A percentile compares a stretch with the other conserved stretches of the same genome.
These are phyloP conservation scores for Acrobasis suavella DNA, from an alignment of 2,888 invertebrate species.

Conservation along the genomic window DNA sequence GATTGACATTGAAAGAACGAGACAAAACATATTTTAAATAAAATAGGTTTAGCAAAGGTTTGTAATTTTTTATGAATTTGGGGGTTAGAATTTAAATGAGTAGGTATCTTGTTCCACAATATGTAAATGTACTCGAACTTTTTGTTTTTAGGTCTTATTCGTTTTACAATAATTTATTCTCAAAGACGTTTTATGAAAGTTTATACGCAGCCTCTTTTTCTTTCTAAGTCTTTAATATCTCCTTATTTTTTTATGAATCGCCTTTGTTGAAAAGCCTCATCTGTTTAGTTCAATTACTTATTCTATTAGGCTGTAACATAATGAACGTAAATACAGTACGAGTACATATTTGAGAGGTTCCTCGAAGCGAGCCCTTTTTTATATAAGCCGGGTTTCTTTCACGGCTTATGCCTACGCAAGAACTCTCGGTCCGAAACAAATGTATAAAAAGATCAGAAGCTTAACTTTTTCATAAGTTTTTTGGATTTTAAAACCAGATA, in stretches of 20 bases:
- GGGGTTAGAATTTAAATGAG: no score
- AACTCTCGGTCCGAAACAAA: background rate
- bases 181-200: background rate
- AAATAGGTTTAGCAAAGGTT: no score
- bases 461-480: no score
- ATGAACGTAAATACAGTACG: background rate
- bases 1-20: no score
- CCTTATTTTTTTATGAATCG: background rate
- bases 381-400: background rate
- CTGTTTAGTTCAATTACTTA: slow-evolving; percentile 7
- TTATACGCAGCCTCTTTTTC: background rate
- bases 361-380: background rate
- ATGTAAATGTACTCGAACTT: no score
- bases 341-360: background rate
- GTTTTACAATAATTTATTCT: no score
- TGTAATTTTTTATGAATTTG: no score
- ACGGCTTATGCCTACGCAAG: background rate
- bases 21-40: no score
- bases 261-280: slow-evolving; percentile 11
- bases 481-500: no score
- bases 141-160: no score
- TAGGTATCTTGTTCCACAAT: no score
- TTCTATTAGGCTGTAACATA: slow-evolving; percentile 3
- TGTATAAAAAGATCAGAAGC: background rate
- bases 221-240: background rate